phyloP scores from a whole-genome alignment of 1,140 invertebrate species.

The Drosophila ananassae region DNA sequence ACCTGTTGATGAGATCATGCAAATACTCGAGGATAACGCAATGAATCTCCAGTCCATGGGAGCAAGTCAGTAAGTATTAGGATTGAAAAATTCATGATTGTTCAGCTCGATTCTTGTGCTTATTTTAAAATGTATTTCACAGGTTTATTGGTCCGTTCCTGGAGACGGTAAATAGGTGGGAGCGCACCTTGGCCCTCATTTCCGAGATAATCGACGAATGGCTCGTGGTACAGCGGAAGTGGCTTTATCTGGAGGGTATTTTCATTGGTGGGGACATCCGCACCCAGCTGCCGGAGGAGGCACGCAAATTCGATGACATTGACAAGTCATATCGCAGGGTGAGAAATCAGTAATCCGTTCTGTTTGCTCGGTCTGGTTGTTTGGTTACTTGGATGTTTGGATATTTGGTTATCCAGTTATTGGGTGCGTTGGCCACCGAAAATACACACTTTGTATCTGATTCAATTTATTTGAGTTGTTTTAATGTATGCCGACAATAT shows the following conservation, averaged over 20 bases:
- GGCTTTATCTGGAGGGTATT: conserved; percentile 96
- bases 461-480: conserved; percentile 80
- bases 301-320: conserved; percentile 94
- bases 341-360: conserved; percentile 30
- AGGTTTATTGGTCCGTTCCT: conserved; percentile 95
- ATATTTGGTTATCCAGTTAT: conserved; percentile 28
- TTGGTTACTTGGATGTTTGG: conserved; percentile 35
- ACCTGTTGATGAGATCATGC: conserved; percentile 91
- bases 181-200: conserved; percentile 91
- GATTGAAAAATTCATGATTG: not conserved
- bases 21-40: conserved; percentile 93
- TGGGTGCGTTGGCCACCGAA: conserved; percentile 11
- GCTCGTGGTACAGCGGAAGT: conserved; percentile 93
- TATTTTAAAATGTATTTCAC: not conserved
- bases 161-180: conserved; percentile 92
- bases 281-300: conserved; percentile 92
- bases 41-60: conserved; percentile 96
- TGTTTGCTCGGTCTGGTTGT: conserved; percentile 56
- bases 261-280: conserved; percentile 95
- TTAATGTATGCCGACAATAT: conserved; percentile 81
- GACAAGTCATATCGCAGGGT: conserved; percentile 91
- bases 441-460: conserved; percentile 61
- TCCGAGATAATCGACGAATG: conserved; percentile 94
- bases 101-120: no score
- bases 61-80: conserved; percentile 88